Percentiles rank a stretch among this genome's conserved stretches.
Conservation (phyloP, 2,113 vertebrate genomes). For the Dipodomys spectabilis region DNA sequence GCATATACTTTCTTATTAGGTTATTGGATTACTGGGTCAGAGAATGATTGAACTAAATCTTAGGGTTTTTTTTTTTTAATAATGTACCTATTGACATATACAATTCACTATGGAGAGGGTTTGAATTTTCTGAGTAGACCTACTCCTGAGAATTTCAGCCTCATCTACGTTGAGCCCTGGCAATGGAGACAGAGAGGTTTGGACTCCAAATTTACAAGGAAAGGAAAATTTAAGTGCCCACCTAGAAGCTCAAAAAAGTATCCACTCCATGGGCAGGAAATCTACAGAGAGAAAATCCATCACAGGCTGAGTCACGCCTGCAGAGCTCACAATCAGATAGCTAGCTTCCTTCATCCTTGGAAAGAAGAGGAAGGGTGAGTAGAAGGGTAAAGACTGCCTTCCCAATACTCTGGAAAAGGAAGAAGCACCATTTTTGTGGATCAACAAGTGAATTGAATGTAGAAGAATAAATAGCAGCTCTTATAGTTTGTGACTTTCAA, state of each 20-base stretch:
- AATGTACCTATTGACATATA: not conserved
- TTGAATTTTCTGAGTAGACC: not conserved
- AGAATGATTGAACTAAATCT: not conserved
- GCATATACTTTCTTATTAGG: not conserved
- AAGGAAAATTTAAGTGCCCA: not conserved
- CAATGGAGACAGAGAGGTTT: not conserved
- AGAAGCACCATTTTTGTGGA: not conserved
- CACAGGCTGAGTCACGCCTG: not conserved
- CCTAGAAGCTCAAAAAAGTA: not conserved
- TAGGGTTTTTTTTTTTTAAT: not conserved
- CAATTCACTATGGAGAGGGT: not conserved
- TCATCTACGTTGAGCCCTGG: not conserved
- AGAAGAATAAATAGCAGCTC: not conserved
- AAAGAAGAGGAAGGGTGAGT: not conserved
- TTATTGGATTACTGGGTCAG: not conserved
- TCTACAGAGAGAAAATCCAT: not conserved
- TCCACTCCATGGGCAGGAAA: not conserved
- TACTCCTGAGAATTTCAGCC: not conserved
- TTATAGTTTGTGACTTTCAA: not conserved
- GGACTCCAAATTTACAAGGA: not conserved
- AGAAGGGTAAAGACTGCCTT: not conserved
- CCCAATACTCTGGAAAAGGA: not conserved
- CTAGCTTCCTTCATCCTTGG: not conserved
- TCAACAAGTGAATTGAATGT: not conserved
- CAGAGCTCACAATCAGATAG: not conserved